Conservation (phyloP, 2,797 vertebrate species). For the Eupleurogrammus muticus region DNA sequence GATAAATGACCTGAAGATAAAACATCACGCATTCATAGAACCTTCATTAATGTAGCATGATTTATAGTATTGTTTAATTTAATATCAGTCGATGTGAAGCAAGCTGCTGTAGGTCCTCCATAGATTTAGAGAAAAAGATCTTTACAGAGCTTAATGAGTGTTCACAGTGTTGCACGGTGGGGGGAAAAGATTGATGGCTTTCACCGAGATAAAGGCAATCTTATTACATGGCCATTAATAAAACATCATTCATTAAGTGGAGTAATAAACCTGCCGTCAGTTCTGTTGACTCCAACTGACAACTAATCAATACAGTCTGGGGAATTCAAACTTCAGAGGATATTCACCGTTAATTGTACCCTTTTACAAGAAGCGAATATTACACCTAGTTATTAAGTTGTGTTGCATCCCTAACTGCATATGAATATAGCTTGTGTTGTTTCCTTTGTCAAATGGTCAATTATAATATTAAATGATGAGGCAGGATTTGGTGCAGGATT, state of each 20-base stretch:
- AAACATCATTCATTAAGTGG: slow-evolving; percentile 84
- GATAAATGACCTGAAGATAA: not conserved
- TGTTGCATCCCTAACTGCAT: not conserved
- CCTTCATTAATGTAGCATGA: not conserved
- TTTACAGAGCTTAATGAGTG: slow-evolving; percentile 65
- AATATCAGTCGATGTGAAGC: not conserved
- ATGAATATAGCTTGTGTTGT: not conserved
- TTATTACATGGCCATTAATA: slow-evolving; percentile 83
- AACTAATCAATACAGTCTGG: slow-evolving; percentile 66
- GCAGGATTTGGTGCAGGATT: too few relatives aligned
- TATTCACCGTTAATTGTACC: slow-evolving; percentile 47
- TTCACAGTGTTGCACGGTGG: slow-evolving; percentile 58
- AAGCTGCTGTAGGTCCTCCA: slow-evolving; percentile 1
- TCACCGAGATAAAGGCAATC: slow-evolving; percentile 82
- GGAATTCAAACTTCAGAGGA: slow-evolving; percentile 55
- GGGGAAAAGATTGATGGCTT: slow-evolving; percentile 77
- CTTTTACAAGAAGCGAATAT: slow-evolving; percentile 35
- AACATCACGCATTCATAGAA: not conserved
- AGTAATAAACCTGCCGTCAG: slow-evolving; percentile 79
- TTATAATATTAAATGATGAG: too few relatives aligned
- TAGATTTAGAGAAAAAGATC: slow-evolving; percentile 48
- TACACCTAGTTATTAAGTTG: not conserved
- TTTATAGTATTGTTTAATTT: not conserved
- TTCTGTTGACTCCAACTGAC: slow-evolving; percentile 71
- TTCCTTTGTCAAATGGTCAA: too few relatives aligned